Base-by-base conservation (phyloP, 1,140 invertebrate genomes). In the Paracyclopina nana region DNA sequence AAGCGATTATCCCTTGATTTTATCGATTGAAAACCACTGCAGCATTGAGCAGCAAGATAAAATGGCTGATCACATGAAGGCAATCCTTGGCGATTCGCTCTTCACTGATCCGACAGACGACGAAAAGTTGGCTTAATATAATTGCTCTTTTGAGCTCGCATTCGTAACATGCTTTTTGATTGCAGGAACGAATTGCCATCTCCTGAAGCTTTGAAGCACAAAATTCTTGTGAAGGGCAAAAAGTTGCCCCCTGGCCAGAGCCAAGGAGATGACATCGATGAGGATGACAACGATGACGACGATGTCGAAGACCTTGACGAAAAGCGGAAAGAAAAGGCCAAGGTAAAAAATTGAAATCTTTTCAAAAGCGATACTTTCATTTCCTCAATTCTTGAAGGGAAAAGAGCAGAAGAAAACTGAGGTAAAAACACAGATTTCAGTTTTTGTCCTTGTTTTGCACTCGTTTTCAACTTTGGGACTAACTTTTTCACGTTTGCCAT, bases 21-120 rank as follows among this genome's bases (percentile, higher is more conserved):
- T 74, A 30, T 72, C 70, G 25, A 63, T 74, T 50, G 72, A 74
- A 58, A 73, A 73, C 58, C 72, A 74, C 56, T 72, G 71, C 56
- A 64, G 62, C 31, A 55, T 67, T 12, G 60, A 63, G 26, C 70
- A 72, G 54, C 72, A 74, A 56, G 61, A 63, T 68, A 72, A 54
- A 56, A 56, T 53, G 25, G 53, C 46, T 26, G 25, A 54, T 38
- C 42, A 30, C 29, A 16, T 40, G 11, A 31, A 30, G 26, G 50
- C n/a, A 28, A 31, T 48, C 29, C 27, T 54, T 18, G 34, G 40
- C 11, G 63, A 68, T 50, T 57, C 62, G 50, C 57, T 70, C 16
- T 61, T 64, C 53, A 56, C 49, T 0, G 55, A 55, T 6, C 55
- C 58, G n/a, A 46, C 65, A 1, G 57, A 55, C 24, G 55, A 59